Evolutionary conservation across 2,888 invertebrate genomes (phyloP).

Genomic region (Phortica okadai): DNA sequence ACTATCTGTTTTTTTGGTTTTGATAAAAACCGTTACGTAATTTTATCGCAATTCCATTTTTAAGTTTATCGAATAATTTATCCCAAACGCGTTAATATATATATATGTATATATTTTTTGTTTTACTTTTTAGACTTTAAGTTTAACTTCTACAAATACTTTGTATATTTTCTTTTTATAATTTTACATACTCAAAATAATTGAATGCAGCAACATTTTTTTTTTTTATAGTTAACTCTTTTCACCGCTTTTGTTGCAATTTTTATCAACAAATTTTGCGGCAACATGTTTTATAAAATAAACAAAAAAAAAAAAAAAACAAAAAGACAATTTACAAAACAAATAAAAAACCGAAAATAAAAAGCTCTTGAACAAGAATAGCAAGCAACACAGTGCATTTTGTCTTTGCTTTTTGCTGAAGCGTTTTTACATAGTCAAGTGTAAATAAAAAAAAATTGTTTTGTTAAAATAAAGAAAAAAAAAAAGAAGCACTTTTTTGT

Average conservation of each 20-base stretch:
- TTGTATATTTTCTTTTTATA: conserved; percentile 8
- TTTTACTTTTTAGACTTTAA: conserved; percentile 1
- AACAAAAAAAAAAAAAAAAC: neutral
- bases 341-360: neutral
- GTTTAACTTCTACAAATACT: conserved; percentile 26
- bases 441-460: conserved; percentile 24
- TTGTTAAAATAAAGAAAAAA: conserved; percentile 32
- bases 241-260: neutral
- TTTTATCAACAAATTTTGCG: conserved; percentile 16
- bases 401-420: neutral
- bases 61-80: neutral
- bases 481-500: neutral
- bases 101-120: neutral
- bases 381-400: neutral
- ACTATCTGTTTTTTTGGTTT: no score
- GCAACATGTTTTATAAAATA: neutral
- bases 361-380: neutral
- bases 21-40: no score
- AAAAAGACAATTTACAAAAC: neutral
- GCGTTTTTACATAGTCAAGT: neutral
- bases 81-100: neutral
- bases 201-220: conserved; percentile 18
- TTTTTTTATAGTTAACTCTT: neutral
- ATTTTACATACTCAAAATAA: conserved; percentile 16
- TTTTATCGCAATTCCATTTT: no score